These are phyloP conservation scores for Cephus pulcher DNA, from an alignment of 2,888 invertebrate genomes.

Conservation along the genomic window DNA sequence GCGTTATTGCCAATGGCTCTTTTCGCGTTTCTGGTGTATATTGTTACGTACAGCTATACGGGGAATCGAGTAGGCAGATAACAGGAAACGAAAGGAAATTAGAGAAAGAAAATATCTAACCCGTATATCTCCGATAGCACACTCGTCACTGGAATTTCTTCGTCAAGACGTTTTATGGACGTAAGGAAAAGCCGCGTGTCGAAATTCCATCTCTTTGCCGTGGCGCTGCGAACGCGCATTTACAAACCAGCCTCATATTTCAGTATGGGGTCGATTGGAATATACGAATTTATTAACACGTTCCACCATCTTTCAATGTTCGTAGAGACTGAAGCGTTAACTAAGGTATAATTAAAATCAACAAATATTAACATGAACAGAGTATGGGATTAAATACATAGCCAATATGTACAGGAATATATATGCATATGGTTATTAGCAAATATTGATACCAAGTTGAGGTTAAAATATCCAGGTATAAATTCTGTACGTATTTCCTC, in stretches of 20 bases:
- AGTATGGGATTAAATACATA: background rate
- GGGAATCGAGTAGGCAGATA: background rate
- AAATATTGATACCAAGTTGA: background rate
- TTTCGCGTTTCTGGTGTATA: background rate
- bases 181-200: background rate
- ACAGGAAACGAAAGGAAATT: background rate
- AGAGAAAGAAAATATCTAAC: background rate
- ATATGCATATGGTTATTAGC: too few relatives aligned
- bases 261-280: too few relatives aligned
- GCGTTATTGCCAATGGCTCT: background rate
- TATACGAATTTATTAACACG: too few relatives aligned
- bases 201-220: too few relatives aligned
- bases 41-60: background rate
- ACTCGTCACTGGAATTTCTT: background rate
- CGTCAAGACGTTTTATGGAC: background rate
- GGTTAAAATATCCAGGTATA: background rate
- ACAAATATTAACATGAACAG: too few relatives aligned
- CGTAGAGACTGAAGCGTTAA: too few relatives aligned
- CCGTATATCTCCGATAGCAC: background rate
- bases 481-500: background rate
- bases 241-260: background rate
- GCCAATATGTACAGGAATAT: too few relatives aligned
- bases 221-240: background rate
- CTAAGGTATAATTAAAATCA: too few relatives aligned
- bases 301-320: too few relatives aligned